These are phyloP conservation scores for Petrolisthes manimaculis DNA, from an alignment of 2,888 invertebrate species.

Conservation along the genomic window DNA sequence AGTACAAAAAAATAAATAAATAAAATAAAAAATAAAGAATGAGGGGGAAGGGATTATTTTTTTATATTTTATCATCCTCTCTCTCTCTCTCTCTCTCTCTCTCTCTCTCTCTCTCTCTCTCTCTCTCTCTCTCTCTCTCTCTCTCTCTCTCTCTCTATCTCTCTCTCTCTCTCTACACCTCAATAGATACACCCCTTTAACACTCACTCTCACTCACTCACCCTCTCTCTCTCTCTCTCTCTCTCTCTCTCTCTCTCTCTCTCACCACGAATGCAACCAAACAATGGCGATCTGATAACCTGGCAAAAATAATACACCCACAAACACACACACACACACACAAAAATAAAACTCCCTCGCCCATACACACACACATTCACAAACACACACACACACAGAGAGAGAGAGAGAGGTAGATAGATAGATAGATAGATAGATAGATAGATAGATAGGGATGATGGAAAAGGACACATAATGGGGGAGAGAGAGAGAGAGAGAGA, in stretches of 20 bases:
- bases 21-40: too few relatives aligned
- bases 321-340: background rate
- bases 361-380: background rate
- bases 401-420: too few relatives aligned
- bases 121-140: background rate
- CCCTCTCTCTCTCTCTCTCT: slow-evolving; percentile 4
- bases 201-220: too few relatives aligned
- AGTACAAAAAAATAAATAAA: background rate
- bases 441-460: too few relatives aligned
- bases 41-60: too few relatives aligned
- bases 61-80: background rate
- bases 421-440: too few relatives aligned
- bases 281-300: background rate
- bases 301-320: background rate
- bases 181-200: too few relatives aligned
- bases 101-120: background rate
- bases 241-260: background rate
- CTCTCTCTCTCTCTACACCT: background rate
- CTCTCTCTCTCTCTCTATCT: background rate
- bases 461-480: too few relatives aligned
- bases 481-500: slow-evolving; percentile 1
- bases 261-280: background rate
- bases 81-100: slow-evolving; percentile 8
- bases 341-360: background rate
- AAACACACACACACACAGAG: too few relatives aligned